Percentiles rank a stretch among this genome's conserved stretches.
These are phyloP conservation scores for Pimephales promelas DNA, from an alignment of 2,113 vertebrate genomes.

Conservation along the genomic window DNA sequence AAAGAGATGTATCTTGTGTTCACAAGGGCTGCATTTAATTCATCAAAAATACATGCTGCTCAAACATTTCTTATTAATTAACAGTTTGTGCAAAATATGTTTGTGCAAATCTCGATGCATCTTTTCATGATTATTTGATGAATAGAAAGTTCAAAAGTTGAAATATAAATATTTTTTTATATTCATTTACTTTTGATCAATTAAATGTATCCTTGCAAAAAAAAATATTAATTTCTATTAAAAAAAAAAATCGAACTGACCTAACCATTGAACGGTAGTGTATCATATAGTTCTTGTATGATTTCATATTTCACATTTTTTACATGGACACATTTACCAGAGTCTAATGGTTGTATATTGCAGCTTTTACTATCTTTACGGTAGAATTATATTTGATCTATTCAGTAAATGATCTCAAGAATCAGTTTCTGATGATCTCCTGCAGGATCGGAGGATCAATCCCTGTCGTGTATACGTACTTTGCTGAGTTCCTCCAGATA, in stretches of 20 bases:
- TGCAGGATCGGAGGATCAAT: slow-evolving; percentile 90
- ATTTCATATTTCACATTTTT: too few relatives aligned
- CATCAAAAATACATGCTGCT: too few relatives aligned
- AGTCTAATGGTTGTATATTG: neutral
- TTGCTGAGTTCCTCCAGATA: slow-evolving; percentile 93
- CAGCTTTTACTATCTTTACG: neutral
- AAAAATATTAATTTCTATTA: too few relatives aligned
- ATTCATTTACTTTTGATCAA: neutral
- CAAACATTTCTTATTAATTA: too few relatives aligned
- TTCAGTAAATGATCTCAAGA: neutral
- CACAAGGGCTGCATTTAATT: too few relatives aligned
- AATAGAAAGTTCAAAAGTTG: neutral
- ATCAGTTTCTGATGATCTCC: neutral
- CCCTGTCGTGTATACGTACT: slow-evolving; percentile 95
- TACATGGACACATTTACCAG: neutral
- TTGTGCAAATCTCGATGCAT: too few relatives aligned
- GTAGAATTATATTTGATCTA: neutral
- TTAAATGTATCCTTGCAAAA: neutral
- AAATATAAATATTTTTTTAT: neutral
- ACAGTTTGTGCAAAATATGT: too few relatives aligned
- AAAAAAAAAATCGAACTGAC: too few relatives aligned
- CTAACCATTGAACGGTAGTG: too few relatives aligned
- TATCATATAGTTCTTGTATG: too few relatives aligned
- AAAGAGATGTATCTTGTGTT: too few relatives aligned
- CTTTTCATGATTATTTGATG: too few relatives aligned